Base-by-base conservation (phyloP, 2,797 vertebrate genomes). In the Sphenopsis melanotis region DNA sequence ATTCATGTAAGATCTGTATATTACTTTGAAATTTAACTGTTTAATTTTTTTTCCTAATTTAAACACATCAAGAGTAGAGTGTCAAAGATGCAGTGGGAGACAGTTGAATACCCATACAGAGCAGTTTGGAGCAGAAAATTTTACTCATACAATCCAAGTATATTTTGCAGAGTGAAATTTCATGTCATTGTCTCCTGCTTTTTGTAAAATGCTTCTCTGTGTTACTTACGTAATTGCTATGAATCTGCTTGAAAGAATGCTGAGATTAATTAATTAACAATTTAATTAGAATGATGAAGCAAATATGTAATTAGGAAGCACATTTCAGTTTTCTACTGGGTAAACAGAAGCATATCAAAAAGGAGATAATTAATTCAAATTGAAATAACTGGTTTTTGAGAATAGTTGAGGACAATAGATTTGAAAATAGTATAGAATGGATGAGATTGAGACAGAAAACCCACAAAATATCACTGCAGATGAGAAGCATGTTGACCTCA, bases 291-390 rank as follows among this genome's bases (percentile, higher is more conserved):
- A 93, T 42, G 30, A 71, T 92, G 76, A 70, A 84, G 44, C 26
- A 86, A 93, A 82, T 46, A 36, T 49, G 23, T 92, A 93, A 91
- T 96, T 94, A 86, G 68, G 61, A 34, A 77, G 41, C 39, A 74
- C 11, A 32, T 55, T 85, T 91, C 41, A 39, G 50, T 89, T 92
- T 93, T 94, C 52, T 68, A 32, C 56, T 86, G 60, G 36, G 39
- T 81, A 79, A 84, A 79, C 47, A 46, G 61, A 82, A 78, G 36
- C 34, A 27, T 81, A 42, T 81, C 8, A 75, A 81, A 91, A 82
- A 70, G 30, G 32, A 72, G 11, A 20, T 78, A 79, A 55, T 64
- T 8, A 65, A 52, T 90, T 84, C 11, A 74, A 63, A 39, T 76
- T 55, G 46, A 91, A 87, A 49, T 81, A 69, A 60, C 24, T 65